Evolutionary conservation across 2,888 invertebrate genomes (phyloP), one percentile per base, ranked within the genome.

Genomic region (Oscheius sp.): DNA sequence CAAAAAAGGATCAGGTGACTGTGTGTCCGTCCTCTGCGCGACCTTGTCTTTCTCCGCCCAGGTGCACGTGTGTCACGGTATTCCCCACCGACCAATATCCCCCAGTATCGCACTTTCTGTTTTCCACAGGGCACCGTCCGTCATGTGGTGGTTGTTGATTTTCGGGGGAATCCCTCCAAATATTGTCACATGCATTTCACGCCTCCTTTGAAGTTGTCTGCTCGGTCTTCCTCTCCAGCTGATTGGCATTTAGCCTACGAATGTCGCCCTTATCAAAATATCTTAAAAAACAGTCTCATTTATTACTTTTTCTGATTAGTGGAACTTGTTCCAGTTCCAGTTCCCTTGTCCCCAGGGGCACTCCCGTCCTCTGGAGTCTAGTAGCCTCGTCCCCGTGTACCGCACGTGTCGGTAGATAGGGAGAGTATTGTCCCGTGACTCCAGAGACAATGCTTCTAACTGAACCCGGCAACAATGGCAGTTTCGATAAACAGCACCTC

Each of bases 1-100:
- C 18, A 18, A 49, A 49, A 49, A 35, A 35, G 35, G 35, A 35
- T 35, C 35, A 35, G 35, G 35, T 35, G 35, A 35, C 35, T 35
- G 35, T 35, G 5, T 3, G 9, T 6, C 5, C 35, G 35, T 35
- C 35, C 35, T 49, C 49, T 16, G 49, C n/a, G 21, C 13, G 58
- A 58, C 58, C 58, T 58, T 58, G 58, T 58, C 58, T 53, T 13
- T 49, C 49, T 13, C 58, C 58, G 25, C 58, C 58, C 58, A 27
- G 25, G 58, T 58, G 58, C 21, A 49, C 49, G 49, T 16, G 49
- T 49, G n/a, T 49, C 21, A 3, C 49, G 49, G 49, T 49, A 16
- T 49, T 49, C 49, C 49, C 49, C 21, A 16, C 21, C 13, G 5
- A 13, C 49, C 21, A 3, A 23, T 21, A 16, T 27, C 27, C n/a